phyloP scores from a whole-genome alignment of 2,113 vertebrate species.

The Girardinichthys multiradiatus region DNA sequence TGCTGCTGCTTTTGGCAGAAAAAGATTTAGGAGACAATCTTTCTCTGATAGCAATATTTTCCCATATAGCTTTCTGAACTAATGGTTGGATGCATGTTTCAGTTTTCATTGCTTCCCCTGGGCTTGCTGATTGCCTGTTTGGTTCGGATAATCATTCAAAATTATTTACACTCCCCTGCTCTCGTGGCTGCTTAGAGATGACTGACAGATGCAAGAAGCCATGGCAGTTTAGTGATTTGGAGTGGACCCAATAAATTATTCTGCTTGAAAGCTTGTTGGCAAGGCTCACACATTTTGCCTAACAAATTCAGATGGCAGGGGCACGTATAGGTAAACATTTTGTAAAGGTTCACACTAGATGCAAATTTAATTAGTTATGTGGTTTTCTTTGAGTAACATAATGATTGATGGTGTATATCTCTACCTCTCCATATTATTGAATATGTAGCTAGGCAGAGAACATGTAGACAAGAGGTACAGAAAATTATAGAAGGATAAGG shows the following conservation, averaged over 20 bases:
- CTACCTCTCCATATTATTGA: background rate
- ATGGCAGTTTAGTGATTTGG: conserved; percentile 21
- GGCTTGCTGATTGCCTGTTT: conserved; percentile 12
- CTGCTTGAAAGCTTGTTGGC: conserved; percentile 21
- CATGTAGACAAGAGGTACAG: no score
- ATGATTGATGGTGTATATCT: background rate
- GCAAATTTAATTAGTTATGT: no score
- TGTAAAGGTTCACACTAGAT: conserved; percentile 3
- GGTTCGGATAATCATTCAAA: conserved; percentile 27
- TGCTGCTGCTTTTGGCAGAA: background rate
- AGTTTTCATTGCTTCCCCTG: conserved; percentile 5
- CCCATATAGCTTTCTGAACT: background rate
- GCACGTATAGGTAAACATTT: background rate
- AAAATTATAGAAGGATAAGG: background rate
- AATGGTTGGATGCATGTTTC: conserved; percentile 3
- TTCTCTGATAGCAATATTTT: background rate
- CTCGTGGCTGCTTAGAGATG: conserved; percentile 1
- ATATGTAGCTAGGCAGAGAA: background rate
- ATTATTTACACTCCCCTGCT: conserved; percentile 4
- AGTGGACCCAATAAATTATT: conserved; percentile 16
- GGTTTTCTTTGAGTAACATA: no score
- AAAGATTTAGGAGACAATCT: background rate
- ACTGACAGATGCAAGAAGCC: conserved; percentile 40
- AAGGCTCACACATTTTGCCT: background rate
- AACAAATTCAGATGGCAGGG: conserved; percentile 2